phyloP scores from a whole-genome alignment of 2,113 vertebrate species.

The Morone saxatilis region DNA sequence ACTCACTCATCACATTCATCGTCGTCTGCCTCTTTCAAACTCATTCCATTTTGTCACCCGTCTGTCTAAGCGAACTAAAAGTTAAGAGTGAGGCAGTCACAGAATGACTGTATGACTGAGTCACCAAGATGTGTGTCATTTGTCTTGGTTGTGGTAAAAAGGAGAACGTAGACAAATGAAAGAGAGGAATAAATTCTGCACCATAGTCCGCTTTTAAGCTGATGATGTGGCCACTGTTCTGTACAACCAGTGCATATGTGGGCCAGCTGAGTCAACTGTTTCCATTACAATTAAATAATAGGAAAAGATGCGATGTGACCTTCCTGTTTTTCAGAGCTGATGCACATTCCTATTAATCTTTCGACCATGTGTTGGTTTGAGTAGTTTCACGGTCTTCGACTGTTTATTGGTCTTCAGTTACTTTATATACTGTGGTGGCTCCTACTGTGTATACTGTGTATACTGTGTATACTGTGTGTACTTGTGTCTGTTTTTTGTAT shows the following conservation, averaged over 20 bases:
- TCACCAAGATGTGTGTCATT: conserved; percentile 61
- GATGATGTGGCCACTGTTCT: conserved; percentile 64
- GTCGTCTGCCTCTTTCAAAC: neutral
- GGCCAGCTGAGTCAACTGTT: conserved; percentile 58
- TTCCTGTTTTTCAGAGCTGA: conserved; percentile 36
- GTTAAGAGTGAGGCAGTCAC: conserved; percentile 34
- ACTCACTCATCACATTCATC: neutral
- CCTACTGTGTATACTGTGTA: neutral
- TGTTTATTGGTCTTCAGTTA: neutral
- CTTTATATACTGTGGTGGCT: neutral
- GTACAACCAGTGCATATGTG: conserved; percentile 44
- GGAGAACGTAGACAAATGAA: conserved; percentile 40
- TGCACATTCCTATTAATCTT: conserved; percentile 4
- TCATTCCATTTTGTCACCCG: conserved; percentile 31
- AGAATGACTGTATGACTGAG: conserved; percentile 49
- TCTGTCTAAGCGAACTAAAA: conserved; percentile 5
- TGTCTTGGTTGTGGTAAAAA: conserved; percentile 61
- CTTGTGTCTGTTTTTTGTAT: conserved; percentile 10
- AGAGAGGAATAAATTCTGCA: conserved; percentile 33
- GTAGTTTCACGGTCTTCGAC: neutral
- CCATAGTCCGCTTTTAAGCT: neutral
- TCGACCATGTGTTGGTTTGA: neutral
- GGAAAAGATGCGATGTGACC: conserved; percentile 38
- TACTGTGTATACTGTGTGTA: neutral
- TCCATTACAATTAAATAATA: conserved; percentile 63